Base-by-base conservation (phyloP, 1,140 invertebrate genomes). In the Caenorhabditis brenneri region DNA sequence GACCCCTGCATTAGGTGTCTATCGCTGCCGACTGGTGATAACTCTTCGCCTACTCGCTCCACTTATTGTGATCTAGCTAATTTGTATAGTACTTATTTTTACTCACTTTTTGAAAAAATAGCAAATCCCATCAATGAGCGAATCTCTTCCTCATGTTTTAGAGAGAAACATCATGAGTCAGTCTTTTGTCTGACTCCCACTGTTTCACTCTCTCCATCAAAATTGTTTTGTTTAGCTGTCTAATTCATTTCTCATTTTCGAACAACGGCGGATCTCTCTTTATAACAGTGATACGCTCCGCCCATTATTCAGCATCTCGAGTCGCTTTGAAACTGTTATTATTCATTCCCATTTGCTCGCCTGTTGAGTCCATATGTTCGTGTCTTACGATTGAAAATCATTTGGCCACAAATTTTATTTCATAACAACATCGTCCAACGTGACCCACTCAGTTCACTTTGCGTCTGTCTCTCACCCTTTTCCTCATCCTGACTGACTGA, bases 401-500 rank as follows among this genome's bases (percentile, higher is more conserved):
- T 7, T 19, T 19, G 24, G 1, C 22, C 5, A 5, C 53, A 29
- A 55, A 27, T 19, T 16, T 33, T 36, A 65, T 65, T 65, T 33
- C 58, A 65, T 65, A 65, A 36, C 29, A 65, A 33, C 31, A 65
- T 16, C 58, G 36, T 33, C 58, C 58, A 65, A 27, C 58, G 58
- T 65, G 58, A 65, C 58, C 58, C 58, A 65, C 58, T 65, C 58
- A 33, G 58, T 33, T 65, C 19, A 19, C 19, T 22, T 65, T 33
- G 29, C 19, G 12, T 65, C 58, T n/a, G 6, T n/a, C 31, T 74
- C 36, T 74, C 9, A 27, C n/a, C 42, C 36, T 42, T 74, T 42
- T 74, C 33, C 65, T 74, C 58, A 33, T 65, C 58, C 58, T 74
- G 36, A 46, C n/a, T 46, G 6, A 74, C 65, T 74, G n/a, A 42